Conservation (phyloP, 2,888 invertebrate genomes). For the Hartigia nigra region DNA sequence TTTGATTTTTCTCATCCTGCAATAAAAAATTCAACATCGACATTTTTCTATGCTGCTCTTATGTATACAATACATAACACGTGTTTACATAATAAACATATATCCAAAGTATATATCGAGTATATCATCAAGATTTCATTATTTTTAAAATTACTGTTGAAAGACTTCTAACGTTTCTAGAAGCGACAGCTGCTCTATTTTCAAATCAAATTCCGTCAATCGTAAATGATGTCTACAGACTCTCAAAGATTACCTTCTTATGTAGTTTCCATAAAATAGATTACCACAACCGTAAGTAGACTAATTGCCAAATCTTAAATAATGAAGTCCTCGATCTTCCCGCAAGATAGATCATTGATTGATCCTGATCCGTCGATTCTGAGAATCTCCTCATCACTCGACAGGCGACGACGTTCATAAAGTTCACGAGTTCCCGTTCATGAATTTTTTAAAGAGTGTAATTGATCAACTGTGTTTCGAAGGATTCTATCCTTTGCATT, state of each 20-base stretch:
- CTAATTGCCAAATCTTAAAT: background rate
- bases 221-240: background rate
- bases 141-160: background rate
- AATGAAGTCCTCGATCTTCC: background rate
- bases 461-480: background rate
- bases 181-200: background rate
- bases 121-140: background rate
- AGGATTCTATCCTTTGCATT: background rate
- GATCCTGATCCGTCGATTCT: background rate
- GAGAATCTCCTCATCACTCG: background rate
- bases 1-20: constrained; percentile 89
- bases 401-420: background rate
- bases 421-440: background rate
- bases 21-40: constrained; percentile 34
- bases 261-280: background rate
- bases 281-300: background rate
- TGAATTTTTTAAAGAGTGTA: background rate
- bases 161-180: background rate
- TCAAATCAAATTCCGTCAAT: background rate
- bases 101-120: background rate
- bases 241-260: background rate
- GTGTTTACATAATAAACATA: background rate
- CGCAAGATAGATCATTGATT: background rate
- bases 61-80: background rate
- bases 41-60: background rate